Conservation (phyloP, 2,888 invertebrate species). For the Nyleta sp. region DNA sequence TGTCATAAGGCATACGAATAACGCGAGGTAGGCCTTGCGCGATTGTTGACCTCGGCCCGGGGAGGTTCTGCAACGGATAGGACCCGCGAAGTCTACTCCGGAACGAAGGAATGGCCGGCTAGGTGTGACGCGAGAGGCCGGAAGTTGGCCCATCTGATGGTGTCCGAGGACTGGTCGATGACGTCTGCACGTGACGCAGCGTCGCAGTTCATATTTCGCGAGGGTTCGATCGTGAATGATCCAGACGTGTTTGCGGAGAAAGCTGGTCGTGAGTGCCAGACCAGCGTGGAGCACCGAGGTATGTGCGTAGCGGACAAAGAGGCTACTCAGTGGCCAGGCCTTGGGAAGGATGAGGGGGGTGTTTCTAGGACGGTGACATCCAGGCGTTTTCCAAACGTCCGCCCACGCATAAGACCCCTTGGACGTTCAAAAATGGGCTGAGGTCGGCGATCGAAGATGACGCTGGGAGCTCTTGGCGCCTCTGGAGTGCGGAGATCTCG, state of each 20-base stretch:
- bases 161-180: background rate
- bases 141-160: conserved; percentile 1
- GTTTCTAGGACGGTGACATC: background rate
- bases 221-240: background rate
- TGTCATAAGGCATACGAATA: too few species aligned
- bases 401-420: background rate
- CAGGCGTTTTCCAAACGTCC: background rate
- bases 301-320: background rate
- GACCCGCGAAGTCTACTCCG: background rate
- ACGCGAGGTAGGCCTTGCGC: too few species aligned
- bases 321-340: background rate
- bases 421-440: background rate
- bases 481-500: background rate
- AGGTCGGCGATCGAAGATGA: background rate
- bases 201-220: background rate
- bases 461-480: background rate
- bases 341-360: background rate
- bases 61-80: background rate
- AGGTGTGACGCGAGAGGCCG: background rate
- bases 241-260: conserved; percentile 13
- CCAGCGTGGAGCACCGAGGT: background rate
- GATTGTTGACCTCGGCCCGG: too few species aligned
- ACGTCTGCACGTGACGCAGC: background rate
- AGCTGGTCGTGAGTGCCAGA: background rate
- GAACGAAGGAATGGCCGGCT: background rate